Conservation (phyloP, 1,140 invertebrate species). For the Leucophenga varia region DNA sequence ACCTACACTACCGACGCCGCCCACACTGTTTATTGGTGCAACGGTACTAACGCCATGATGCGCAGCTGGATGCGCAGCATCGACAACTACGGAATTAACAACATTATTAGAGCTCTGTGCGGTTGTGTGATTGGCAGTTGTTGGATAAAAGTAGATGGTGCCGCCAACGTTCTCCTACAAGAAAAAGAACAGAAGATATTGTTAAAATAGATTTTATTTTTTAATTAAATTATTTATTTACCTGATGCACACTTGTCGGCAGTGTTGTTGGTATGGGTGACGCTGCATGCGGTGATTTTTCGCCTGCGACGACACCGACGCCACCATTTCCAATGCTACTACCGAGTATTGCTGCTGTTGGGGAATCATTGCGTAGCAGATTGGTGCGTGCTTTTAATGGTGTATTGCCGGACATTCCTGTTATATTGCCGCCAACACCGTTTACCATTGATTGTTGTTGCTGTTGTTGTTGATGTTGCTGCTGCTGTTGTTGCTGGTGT, state of each 20-base stretch:
- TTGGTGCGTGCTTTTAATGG: conserved; percentile 40
- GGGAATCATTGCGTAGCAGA: conserved; percentile 47
- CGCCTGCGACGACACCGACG: not conserved
- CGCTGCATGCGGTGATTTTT: conserved; percentile 32
- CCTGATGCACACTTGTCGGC: conserved; percentile 61
- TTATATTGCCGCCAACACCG: conserved; percentile 30
- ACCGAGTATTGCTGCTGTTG: conserved; percentile 28
- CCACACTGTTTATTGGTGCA: too few relatives aligned
- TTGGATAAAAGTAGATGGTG: conserved; percentile 90
- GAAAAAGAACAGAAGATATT: not conserved
- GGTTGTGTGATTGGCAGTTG: conserved; percentile 58
- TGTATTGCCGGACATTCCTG: conserved; percentile 41
- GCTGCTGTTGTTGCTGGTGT: conserved; percentile 27
- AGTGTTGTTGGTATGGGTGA: conserved; percentile 48
- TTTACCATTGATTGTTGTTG: conserved; percentile 28
- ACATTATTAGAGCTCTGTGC: conserved; percentile 31
- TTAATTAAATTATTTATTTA: conserved; percentile 24
- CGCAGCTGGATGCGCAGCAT: conserved; percentile 29
- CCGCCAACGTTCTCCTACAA: conserved; percentile 87
- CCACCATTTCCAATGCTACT: too few relatives aligned
- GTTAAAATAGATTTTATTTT: not conserved
- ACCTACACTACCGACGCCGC: conserved; percentile 30
- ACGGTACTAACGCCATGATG: conserved; percentile 35
- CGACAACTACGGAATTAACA: conserved; percentile 42
- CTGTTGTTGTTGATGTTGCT: conserved; percentile 23